Evolutionary conservation across 2,797 vertebrate species (phyloP).

Genomic region (Fistularia tabacaria): DNA sequence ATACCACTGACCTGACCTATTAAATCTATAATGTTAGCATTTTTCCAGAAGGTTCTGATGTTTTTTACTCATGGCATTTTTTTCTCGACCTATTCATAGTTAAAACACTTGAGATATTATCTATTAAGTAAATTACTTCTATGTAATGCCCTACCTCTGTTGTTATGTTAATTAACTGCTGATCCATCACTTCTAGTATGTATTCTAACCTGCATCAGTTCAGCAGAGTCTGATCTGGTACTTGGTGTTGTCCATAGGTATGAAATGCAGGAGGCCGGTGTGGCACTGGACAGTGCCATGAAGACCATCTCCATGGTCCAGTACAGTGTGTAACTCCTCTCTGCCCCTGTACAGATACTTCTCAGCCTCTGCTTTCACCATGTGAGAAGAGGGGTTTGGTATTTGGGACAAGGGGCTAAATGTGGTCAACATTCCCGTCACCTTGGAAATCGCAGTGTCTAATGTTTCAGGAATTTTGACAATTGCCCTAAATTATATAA

Average conservation of each 20-base stretch:
- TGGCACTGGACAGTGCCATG: slow-evolving; percentile 85
- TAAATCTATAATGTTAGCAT: too few relatives aligned
- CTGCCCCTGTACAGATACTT: slow-evolving; percentile 76
- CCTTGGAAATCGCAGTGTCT: slow-evolving; percentile 56
- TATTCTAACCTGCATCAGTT: too few relatives aligned
- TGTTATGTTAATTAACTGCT: too few relatives aligned
- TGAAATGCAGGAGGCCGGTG: slow-evolving; percentile 92
- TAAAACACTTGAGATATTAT: too few relatives aligned
- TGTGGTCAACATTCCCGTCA: slow-evolving; percentile 92
- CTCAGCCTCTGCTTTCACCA: slow-evolving; percentile 64
- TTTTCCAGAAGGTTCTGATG: too few relatives aligned
- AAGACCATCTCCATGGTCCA: slow-evolving; percentile 91
- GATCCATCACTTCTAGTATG: too few relatives aligned
- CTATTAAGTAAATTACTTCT: too few relatives aligned
- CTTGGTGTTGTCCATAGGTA: slow-evolving; percentile 77
- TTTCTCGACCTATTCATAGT: too few relatives aligned
- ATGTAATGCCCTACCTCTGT: too few relatives aligned
- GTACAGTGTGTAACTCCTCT: slow-evolving; percentile 81
- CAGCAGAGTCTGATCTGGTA: slow-evolving; percentile 3
- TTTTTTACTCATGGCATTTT: too few relatives aligned
- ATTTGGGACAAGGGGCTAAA: slow-evolving; percentile 69
- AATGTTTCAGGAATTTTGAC: slow-evolving; percentile 42
- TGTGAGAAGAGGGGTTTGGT: slow-evolving; percentile 57
- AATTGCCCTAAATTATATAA: slow-evolving; percentile 39
- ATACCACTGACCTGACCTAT: too few relatives aligned